phyloP scores from a whole-genome alignment of 2,888 invertebrate species.

The Epirrita christyi region DNA sequence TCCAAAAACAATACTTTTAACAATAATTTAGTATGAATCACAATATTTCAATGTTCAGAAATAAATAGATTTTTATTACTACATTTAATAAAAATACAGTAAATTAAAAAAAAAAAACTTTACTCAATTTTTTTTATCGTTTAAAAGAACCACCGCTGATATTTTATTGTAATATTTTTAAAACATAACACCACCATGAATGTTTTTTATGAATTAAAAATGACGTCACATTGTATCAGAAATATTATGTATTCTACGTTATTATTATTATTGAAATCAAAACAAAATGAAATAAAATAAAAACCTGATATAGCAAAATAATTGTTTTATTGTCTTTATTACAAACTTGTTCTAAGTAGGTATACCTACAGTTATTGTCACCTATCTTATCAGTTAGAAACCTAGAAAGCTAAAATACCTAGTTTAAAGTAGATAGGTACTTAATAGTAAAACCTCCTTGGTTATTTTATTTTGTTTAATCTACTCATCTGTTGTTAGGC shows the following conservation, averaged over 20 bases:
- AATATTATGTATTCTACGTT: constrained; percentile 41
- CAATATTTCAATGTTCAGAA: no score
- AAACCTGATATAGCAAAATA: constrained; percentile 63
- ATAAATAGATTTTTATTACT: no score
- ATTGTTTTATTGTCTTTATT: constrained; percentile 63
- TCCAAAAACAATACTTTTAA: constrained; percentile 14
- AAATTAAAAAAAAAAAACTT: no score
- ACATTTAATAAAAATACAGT: no score
- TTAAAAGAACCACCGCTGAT: constrained; percentile 16
- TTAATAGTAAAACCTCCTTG: not conserved
- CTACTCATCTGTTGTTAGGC: constrained; percentile 1
- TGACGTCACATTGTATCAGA: constrained; percentile 40
- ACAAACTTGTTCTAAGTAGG: not conserved
- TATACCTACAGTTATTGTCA: not conserved
- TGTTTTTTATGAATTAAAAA: constrained; percentile 9
- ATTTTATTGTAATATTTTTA: not conserved
- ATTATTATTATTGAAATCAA: constrained; percentile 69
- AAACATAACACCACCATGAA: not conserved
- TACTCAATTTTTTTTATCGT: constrained; percentile 10
- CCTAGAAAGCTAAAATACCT: no score
- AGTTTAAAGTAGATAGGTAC: not conserved
- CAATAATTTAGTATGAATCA: not conserved
- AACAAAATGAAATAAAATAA: constrained; percentile 72
- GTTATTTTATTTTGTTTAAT: no score
- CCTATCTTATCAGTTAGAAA: not conserved